phyloP scores from a whole-genome alignment of 2,888 invertebrate species.

The Cancer borealis region DNA sequence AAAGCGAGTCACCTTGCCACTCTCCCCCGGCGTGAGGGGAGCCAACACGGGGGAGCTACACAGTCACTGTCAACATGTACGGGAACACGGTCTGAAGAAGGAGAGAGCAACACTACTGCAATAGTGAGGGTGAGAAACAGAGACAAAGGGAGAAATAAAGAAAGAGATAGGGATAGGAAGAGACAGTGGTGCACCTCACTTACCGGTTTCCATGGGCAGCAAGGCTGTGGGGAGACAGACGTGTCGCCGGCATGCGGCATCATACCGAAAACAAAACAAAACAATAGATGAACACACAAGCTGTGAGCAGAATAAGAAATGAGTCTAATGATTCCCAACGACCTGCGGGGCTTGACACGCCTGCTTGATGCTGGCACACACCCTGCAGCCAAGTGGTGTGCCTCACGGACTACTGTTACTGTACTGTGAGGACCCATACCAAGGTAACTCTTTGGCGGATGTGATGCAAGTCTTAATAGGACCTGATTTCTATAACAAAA shows the following conservation, averaged over 20 bases:
- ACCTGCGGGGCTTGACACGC: neutral
- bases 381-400: neutral
- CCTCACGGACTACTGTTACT: too few species aligned
- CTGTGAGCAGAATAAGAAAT: slow-evolving; percentile 42
- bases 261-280: slow-evolving; percentile 55
- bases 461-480: neutral
- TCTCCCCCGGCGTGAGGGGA: neutral
- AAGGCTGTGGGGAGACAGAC: slow-evolving; percentile 67
- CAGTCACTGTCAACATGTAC: neutral
- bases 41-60: neutral
- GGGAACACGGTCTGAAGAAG: slow-evolving; percentile 3
- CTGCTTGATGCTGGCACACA: neutral
- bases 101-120: neutral
- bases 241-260: slow-evolving; percentile 63
- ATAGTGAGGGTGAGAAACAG: neutral
- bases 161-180: neutral
- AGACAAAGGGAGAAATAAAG: neutral
- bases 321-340: neutral
- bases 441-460: too few species aligned
- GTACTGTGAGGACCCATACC: too few species aligned
- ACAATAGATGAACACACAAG: slow-evolving; percentile 50
- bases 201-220: slow-evolving; percentile 73
- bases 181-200: slow-evolving; percentile 54
- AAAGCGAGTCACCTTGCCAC: neutral
- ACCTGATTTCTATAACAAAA: neutral